A percentile compares a stretch with the other conserved stretches of the same genome.
Evolutionary conservation across 2,888 invertebrate genomes (phyloP).

Genomic region (Mimas tiliae): DNA sequence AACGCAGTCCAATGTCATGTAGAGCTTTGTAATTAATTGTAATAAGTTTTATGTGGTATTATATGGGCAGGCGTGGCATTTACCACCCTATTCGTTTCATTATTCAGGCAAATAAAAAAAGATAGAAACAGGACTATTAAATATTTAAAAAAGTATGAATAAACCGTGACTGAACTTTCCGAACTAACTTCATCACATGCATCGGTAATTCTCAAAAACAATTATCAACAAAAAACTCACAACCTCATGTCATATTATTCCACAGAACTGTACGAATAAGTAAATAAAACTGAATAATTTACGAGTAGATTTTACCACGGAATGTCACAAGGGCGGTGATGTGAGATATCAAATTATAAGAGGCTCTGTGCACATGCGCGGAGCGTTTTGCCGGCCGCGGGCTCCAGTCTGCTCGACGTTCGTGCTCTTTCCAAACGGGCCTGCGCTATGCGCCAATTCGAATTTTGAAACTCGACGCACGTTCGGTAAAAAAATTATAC

Average conservation of each 20-base stretch:
- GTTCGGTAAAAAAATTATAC: slow-evolving; percentile 35
- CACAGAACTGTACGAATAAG: slow-evolving; percentile 63
- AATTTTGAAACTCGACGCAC: slow-evolving; percentile 58
- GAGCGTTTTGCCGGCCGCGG: slow-evolving; percentile 49
- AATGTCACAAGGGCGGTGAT: slow-evolving; percentile 79
- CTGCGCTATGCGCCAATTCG: slow-evolving; percentile 56
- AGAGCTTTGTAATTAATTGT: no score
- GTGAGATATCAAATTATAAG: slow-evolving; percentile 82
- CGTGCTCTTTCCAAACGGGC: slow-evolving; percentile 63
- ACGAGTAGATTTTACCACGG: slow-evolving; percentile 76
- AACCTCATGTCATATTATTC: slow-evolving; percentile 54
- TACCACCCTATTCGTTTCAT: no score
- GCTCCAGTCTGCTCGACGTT: slow-evolving; percentile 73
- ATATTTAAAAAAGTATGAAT: neutral
- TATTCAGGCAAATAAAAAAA: no score
- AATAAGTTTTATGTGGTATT: no score
- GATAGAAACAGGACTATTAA: neutral
- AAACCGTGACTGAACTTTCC: neutral
- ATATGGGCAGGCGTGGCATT: no score
- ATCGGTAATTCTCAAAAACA: neutral
- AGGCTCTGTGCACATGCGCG: slow-evolving; percentile 75
- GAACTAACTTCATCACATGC: neutral
- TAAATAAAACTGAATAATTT: slow-evolving; percentile 80
- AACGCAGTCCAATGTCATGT: no score
- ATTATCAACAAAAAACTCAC: slow-evolving; percentile 48